Base-by-base conservation (phyloP, 1,140 invertebrate species). In the Saccostrea cuccullata region DNA sequence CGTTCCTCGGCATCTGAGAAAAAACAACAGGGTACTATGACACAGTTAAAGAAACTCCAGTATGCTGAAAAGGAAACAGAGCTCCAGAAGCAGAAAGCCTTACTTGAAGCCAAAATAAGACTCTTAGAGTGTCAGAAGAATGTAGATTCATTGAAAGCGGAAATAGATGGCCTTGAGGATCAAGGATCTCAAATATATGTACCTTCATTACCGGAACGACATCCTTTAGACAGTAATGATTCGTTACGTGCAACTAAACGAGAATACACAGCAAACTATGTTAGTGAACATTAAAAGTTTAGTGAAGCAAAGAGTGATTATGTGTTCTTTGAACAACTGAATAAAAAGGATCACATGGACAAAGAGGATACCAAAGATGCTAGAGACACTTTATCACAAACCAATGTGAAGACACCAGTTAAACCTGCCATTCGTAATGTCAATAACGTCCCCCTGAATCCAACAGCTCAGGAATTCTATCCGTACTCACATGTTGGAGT, bases 261-360 rank as follows among this genome's bases (percentile, higher is more conserved):
- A 70, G 20, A 70, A 70, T 70, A 9, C n/a, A 70, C 64, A 20
- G 64, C 67, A n/a, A 23, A 70, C 67, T 70, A n/a, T 70, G 67
- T 70, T 11, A 23, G n/a, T n/a, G 20, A 23, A 70, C 17, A 70
- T n/a, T n/a, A 17, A n/a, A 20, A 11, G 17, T 23, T 70, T n/a
- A n/a, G 67, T 23, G 67, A 23, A 20, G n/a, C n/a, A n/a, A 23
- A 23, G n/a, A 70, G 67, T 70, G 30, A 36, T 36, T 36, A 36
- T 36, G 30, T 36, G 30, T 36, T 36, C 30, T 36, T 36, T 36
- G 30, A 36, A 36, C 30, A 36, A 36, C 30, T 36, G 0, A 0
- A 2, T 36, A 36, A 36, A 2, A 36, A 36, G 30, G 30, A 36
- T 36, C 2, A 11, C 30, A 6, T 0, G n/a, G 11, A 11, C 9